Percentiles rank a stretch among this genome's conserved stretches.
phyloP scores from a whole-genome alignment of 2,888 invertebrate genomes.

The Erebia palarica region DNA sequence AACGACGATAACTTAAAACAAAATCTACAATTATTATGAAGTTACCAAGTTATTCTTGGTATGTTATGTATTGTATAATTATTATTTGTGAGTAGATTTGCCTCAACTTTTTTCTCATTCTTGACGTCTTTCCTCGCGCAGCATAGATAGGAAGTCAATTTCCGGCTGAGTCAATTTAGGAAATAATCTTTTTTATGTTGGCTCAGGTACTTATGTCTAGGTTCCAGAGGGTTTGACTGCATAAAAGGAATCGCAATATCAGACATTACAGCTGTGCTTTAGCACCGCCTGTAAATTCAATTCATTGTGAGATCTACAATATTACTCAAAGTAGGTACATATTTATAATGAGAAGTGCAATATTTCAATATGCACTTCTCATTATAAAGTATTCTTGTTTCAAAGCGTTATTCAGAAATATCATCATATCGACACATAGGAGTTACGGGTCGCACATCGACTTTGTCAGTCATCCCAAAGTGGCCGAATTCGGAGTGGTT shows the following conservation, averaged over 20 bases:
- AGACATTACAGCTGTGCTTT: background rate
- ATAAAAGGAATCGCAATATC: background rate
- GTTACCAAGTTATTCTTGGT: too few species aligned
- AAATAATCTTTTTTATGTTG: slow-evolving; percentile 14
- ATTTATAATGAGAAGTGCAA: background rate
- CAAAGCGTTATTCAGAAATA: slow-evolving; percentile 12
- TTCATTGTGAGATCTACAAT: too few species aligned
- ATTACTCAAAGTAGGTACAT: background rate
- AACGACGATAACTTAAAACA: too few species aligned
- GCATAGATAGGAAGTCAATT: slow-evolving; percentile 10
- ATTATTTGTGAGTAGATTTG: background rate
- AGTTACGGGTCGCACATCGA: slow-evolving; percentile 40
- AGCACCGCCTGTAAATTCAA: too few species aligned
- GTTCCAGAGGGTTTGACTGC: background rate
- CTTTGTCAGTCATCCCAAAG: slow-evolving; percentile 53
- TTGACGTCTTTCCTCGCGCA: slow-evolving; percentile 6
- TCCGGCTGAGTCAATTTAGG: slow-evolving; percentile 21
- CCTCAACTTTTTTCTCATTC: background rate
- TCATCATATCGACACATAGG: slow-evolving; percentile 15
- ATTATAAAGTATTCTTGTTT: background rate
- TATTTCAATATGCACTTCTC: too few species aligned
- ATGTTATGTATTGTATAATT: background rate
- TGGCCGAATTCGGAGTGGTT: slow-evolving; percentile 41
- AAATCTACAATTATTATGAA: too few species aligned
- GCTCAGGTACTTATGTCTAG: background rate